A percentile compares a stretch with the other conserved stretches of the same genome.
Evolutionary conservation across 92 coral and sea anemone genomes (phyloP).

Genomic region (Metridium senile): DNA sequence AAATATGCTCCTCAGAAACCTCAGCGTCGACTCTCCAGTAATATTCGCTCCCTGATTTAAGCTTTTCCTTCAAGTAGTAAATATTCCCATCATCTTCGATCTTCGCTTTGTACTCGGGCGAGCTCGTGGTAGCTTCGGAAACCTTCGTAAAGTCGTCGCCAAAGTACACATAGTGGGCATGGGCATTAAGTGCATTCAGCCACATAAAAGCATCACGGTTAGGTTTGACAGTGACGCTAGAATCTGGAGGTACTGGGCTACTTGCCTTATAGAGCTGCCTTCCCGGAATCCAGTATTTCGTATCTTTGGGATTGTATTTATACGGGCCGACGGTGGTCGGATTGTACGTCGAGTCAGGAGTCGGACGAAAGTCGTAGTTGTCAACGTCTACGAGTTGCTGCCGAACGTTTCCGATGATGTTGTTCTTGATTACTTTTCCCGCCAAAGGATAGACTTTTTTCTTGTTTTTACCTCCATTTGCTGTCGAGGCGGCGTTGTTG

Average conservation of each 20-base stretch:
- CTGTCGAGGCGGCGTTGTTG: constrained; percentile 64
- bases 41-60: constrained; percentile 41
- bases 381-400: constrained; percentile 63
- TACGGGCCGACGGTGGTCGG: constrained; percentile 63
- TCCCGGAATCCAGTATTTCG: constrained; percentile 72
- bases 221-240: constrained; percentile 37
- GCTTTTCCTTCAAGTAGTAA: constrained; percentile 46
- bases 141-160: constrained; percentile 25
- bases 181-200: constrained; percentile 75
- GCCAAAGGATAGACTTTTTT: constrained; percentile 52
- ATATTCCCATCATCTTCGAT: constrained; percentile 51
- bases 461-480: constrained; percentile 63
- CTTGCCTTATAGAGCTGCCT: constrained; percentile 60
- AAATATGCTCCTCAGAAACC: constrained; percentile 44
- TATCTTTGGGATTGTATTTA: constrained; percentile 39
- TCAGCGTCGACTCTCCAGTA: constrained; percentile 83
- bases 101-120: constrained; percentile 47
- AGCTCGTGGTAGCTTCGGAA: constrained; percentile 40
- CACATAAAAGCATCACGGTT: constrained; percentile 69
- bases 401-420: constrained; percentile 60
- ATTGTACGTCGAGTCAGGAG: constrained; percentile 45
- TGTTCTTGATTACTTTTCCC: constrained; percentile 39
- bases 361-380: constrained; percentile 75
- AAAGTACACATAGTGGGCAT: too few species aligned
- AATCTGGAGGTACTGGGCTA: constrained; percentile 66